phyloP scores from a whole-genome alignment of 1,140 invertebrate species.

The Macrobrachium rosenbergii region DNA sequence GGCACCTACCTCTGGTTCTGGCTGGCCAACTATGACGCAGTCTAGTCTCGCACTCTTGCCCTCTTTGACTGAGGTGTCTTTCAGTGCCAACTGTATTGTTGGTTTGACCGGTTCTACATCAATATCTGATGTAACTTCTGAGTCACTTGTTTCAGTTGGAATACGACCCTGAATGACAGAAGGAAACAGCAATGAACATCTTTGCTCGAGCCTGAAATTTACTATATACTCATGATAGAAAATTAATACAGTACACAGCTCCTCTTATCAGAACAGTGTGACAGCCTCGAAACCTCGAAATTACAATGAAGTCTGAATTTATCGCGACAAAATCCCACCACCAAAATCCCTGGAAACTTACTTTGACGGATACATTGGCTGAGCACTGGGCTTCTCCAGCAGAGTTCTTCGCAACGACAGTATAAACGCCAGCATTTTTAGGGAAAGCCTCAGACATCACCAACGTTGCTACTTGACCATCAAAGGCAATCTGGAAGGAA shows the following conservation, averaged over 20 bases:
- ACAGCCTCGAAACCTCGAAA: no score
- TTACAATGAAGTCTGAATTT: neutral
- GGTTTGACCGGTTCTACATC: slow-evolving; percentile 78
- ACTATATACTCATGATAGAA: neutral
- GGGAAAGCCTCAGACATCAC: slow-evolving; percentile 79
- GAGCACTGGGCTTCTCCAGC: slow-evolving; percentile 77
- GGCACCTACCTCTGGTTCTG: slow-evolving; percentile 81
- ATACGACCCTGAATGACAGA: slow-evolving; percentile 72
- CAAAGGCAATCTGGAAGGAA: slow-evolving; percentile 60
- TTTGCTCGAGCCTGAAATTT: neutral
- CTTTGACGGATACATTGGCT: slow-evolving; percentile 80
- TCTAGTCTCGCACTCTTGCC: slow-evolving; percentile 81
- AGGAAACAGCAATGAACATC: neutral
- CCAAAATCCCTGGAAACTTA: slow-evolving; percentile 29
- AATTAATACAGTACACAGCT: neutral
- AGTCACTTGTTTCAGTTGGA: slow-evolving; percentile 81
- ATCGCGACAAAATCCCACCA: neutral
- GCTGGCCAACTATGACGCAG: slow-evolving; percentile 86
- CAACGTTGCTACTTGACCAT: slow-evolving; percentile 73
- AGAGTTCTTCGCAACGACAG: slow-evolving; percentile 77
- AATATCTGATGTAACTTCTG: slow-evolving; percentile 78
- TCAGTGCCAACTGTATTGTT: slow-evolving; percentile 80
- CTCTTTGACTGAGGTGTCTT: slow-evolving; percentile 79
- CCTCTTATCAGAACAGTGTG: neutral
- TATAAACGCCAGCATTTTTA: slow-evolving; percentile 80